Conservation (phyloP, 1,140 invertebrate species). For the Lasioglossum baleicum region DNA sequence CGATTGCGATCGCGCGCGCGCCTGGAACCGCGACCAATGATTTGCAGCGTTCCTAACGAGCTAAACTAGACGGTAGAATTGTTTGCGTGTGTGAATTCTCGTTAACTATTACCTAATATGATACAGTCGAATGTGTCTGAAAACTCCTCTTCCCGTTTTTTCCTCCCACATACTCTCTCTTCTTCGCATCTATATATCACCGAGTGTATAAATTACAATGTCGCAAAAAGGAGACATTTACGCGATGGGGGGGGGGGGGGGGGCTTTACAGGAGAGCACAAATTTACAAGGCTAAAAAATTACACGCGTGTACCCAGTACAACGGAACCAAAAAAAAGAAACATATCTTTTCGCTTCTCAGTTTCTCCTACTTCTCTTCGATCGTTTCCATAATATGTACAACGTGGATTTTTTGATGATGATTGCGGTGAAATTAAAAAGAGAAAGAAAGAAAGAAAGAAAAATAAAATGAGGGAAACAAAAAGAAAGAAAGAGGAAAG, state of each 20-base stretch:
- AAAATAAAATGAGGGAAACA: neutral
- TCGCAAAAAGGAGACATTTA: slow-evolving; percentile 38
- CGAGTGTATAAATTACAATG: slow-evolving; percentile 69
- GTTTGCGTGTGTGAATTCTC: slow-evolving; percentile 10
- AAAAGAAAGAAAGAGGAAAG: slow-evolving; percentile 5
- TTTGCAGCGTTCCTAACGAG: slow-evolving; percentile 6
- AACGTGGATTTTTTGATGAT: neutral
- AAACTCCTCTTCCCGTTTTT: slow-evolving; percentile 5
- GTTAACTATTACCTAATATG: slow-evolving; percentile 63
- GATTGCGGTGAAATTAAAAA: slow-evolving; percentile 38
- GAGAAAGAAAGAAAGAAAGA: slow-evolving; percentile 43
- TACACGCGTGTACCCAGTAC: slow-evolving; percentile 64
- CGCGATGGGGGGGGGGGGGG: neutral
- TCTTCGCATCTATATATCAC: slow-evolving; percentile 25
- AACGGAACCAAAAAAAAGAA: slow-evolving; percentile 43
- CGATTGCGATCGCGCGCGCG: neutral
- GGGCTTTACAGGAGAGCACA: slow-evolving; percentile 53
- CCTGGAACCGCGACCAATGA: neutral
- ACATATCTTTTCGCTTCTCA: slow-evolving; percentile 30
- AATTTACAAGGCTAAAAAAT: slow-evolving; percentile 67
- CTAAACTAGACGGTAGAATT: slow-evolving; percentile 38
- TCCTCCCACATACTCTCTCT: slow-evolving; percentile 3
- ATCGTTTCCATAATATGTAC: slow-evolving; percentile 16
- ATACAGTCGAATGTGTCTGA: slow-evolving; percentile 69
- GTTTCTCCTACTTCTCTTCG: neutral